Conservation (phyloP, 2,888 invertebrate species). For the Ochropacha duplaris region DNA sequence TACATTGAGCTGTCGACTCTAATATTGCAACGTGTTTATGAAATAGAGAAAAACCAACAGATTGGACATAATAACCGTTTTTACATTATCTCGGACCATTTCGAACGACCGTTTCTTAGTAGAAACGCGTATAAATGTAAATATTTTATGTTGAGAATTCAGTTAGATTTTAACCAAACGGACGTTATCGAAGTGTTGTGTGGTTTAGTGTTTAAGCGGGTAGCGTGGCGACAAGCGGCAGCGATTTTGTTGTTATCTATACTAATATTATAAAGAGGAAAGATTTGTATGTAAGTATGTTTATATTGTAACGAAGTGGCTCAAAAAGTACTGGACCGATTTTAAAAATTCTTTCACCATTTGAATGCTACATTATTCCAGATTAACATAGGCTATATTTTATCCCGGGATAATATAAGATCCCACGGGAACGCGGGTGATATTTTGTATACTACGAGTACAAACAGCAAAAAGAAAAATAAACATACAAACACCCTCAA, state of each 20-base stretch:
- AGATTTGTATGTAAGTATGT: too few species aligned
- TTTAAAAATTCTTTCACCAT: too few species aligned
- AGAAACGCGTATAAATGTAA: constrained; percentile 60
- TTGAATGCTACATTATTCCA: too few species aligned
- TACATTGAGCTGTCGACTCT: neutral
- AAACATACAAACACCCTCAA: too few species aligned
- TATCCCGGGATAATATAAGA: too few species aligned
- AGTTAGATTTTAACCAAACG: constrained; percentile 58
- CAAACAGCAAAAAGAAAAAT: too few species aligned
- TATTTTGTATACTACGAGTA: too few species aligned
- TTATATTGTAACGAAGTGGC: too few species aligned
- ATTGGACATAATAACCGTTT: neutral
- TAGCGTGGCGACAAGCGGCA: neutral
- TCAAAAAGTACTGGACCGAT: too few species aligned
- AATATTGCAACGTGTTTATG: neutral
- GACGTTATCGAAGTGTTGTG: constrained; percentile 25
- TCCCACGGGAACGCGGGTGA: too few species aligned
- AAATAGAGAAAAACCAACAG: neutral
- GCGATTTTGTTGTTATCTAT: neutral
- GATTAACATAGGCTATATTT: too few species aligned
- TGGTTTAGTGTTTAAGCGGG: constrained; percentile 20
- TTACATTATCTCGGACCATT: neutral
- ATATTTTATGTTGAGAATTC: constrained; percentile 63
- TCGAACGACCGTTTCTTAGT: constrained; percentile 21
- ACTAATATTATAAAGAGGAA: too few species aligned